phyloP scores from a whole-genome alignment of 1,140 invertebrate genomes.

The Tenebrio molitor region DNA sequence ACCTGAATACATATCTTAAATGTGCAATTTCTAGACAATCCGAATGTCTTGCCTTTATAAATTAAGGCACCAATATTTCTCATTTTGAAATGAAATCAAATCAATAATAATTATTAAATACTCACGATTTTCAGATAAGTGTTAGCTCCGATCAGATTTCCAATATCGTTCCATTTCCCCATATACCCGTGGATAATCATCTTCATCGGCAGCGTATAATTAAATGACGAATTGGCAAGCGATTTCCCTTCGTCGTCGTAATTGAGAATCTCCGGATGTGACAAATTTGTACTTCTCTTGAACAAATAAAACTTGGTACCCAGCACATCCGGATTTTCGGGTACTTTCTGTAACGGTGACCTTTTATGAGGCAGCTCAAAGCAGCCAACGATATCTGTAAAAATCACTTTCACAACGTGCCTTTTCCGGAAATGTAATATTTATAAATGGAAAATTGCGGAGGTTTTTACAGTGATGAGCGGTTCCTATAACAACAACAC shows the following conservation, averaged over 20 bases:
- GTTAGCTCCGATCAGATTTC: constrained; percentile 57
- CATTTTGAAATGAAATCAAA: too few relatives aligned
- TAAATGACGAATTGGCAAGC: constrained; percentile 70
- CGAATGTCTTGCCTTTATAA: too few relatives aligned
- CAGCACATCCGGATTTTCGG: constrained; percentile 62
- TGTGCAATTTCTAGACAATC: constrained; percentile 2
- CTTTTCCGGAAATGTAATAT: constrained; percentile 20
- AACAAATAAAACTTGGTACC: constrained; percentile 74
- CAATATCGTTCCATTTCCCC: constrained; percentile 63
- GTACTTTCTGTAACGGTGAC: constrained; percentile 62
- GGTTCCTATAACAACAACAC: neutral
- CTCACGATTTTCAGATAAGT: constrained; percentile 65
- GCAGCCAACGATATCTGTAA: constrained; percentile 64
- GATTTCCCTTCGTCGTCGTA: constrained; percentile 67
- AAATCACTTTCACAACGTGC: constrained; percentile 36
- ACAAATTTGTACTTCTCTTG: constrained; percentile 66
- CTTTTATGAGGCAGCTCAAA: constrained; percentile 63
- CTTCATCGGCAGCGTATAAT: constrained; percentile 69
- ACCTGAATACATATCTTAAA: neutral
- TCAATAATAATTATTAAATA: constrained; percentile 4
- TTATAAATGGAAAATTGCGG: neutral
- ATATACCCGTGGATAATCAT: constrained; percentile 73
- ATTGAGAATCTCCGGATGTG: constrained; percentile 62
- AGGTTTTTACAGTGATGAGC: constrained; percentile 28
- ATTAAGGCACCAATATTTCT: too few relatives aligned